Percentiles rank a stretch among this genome's conserved stretches.
Conservation (phyloP, 2,797 vertebrate genomes). For the Sebastes oblongus region DNA sequence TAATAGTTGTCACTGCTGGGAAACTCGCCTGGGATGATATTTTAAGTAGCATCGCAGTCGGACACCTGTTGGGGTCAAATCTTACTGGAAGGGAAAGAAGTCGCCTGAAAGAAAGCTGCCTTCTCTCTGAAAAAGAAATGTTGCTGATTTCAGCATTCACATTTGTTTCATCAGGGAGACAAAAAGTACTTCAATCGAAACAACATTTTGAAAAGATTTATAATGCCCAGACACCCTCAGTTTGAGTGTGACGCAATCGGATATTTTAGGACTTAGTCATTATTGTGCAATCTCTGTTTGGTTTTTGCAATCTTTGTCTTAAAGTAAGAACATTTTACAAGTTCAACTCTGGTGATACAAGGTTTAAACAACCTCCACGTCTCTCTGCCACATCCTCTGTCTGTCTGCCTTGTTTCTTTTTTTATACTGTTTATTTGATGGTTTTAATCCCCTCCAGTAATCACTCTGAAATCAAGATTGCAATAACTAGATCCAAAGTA, state of each 20-base stretch:
- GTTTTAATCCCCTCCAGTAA: neutral
- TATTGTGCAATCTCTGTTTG: neutral
- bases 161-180: neutral
- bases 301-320: neutral
- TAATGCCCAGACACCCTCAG: neutral
- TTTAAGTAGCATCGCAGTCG: slow-evolving; percentile 14
- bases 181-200: neutral
- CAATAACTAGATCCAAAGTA: neutral
- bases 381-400: neutral
- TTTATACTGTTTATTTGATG: neutral
- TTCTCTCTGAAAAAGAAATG: neutral
- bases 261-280: neutral
- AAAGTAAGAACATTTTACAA: neutral
- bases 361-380: neutral
- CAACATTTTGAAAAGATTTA: neutral
- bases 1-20: slow-evolving; percentile 30
- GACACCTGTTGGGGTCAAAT: slow-evolving; percentile 43
- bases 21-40: slow-evolving; percentile 28
- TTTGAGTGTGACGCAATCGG: neutral
- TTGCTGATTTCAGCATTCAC: slow-evolving; percentile 4
- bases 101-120: neutral
- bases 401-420: slow-evolving; percentile 14
- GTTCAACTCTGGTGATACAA: slow-evolving; percentile 1
- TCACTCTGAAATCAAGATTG: neutral
- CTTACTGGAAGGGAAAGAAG: neutral